These are phyloP conservation scores for Ornithoptera alexandrae DNA, from an alignment of 2,888 invertebrate genomes.

Conservation along the genomic window DNA sequence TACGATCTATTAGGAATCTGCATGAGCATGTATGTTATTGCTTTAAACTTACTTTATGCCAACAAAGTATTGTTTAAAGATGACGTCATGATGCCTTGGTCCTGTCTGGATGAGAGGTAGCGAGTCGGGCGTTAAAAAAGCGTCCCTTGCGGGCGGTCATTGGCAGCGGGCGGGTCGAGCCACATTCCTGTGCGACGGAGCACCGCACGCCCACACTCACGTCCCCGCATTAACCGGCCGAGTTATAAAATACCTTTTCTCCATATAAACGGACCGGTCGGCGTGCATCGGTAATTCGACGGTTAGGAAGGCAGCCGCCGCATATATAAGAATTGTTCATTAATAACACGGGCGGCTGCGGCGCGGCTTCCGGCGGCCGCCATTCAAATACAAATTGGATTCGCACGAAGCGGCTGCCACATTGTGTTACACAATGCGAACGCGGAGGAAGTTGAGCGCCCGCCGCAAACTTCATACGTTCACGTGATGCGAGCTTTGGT, in stretches of 20 bases:
- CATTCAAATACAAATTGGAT: constrained; percentile 70
- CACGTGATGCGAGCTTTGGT: neutral
- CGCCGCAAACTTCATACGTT: neutral
- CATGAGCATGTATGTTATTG: too few relatives aligned
- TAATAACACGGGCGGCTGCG: constrained; percentile 68
- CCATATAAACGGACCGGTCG: constrained; percentile 39
- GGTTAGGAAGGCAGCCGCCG: constrained; percentile 45
- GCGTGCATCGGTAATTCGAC: constrained; percentile 39
- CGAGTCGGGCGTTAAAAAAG: constrained; percentile 68
- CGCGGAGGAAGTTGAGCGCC: constrained; percentile 4
- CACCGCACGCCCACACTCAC: constrained; percentile 66
- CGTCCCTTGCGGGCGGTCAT: constrained; percentile 75
- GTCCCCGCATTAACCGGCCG: constrained; percentile 38
- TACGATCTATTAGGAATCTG: too few relatives aligned
- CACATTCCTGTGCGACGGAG: constrained; percentile 76
- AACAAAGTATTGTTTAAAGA: neutral
- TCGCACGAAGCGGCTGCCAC: constrained; percentile 54
- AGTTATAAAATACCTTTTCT: constrained; percentile 37
- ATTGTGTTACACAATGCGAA: constrained; percentile 46
- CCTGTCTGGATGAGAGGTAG: constrained; percentile 64
- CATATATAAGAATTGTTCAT: constrained; percentile 61
- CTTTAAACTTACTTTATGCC: too few relatives aligned
- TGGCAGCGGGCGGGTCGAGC: constrained; percentile 76
- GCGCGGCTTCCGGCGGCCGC: constrained; percentile 69
- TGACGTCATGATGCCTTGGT: constrained; percentile 37